phyloP scores from a whole-genome alignment of 2,888 invertebrate genomes.

The Monoplex corrugatus region DNA sequence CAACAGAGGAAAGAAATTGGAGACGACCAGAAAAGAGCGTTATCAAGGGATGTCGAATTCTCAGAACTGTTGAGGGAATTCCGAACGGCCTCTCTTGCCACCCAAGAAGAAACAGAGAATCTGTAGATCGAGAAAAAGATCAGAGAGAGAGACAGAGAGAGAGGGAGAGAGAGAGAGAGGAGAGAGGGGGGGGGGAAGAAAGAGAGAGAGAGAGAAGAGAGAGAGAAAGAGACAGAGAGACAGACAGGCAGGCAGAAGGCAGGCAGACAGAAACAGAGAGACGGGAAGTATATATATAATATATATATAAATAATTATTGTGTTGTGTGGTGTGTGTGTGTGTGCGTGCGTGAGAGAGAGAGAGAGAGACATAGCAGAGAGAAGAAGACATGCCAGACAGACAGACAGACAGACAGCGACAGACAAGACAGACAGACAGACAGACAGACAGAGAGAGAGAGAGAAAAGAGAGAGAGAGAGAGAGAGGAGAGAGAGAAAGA shows the following conservation, averaged over 20 bases:
- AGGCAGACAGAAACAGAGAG: slow-evolving; percentile 29
- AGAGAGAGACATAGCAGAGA: background rate
- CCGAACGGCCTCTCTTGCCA: no score
- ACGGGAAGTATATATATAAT: no score
- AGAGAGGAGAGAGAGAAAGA: background rate
- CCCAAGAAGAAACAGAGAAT: slow-evolving; percentile 22
- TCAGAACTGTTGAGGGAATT: no score
- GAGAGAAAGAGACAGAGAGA: slow-evolving; percentile 6
- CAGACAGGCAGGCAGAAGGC: slow-evolving; percentile 6
- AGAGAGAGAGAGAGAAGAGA: slow-evolving; percentile 20
- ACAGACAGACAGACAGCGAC: slow-evolving; percentile 7
- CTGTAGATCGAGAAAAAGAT: background rate
- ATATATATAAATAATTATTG: no score
- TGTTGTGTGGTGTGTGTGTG: no score
- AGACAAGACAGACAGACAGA: slow-evolving; percentile 16
- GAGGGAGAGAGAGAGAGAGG: background rate
- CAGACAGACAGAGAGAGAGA: background rate
- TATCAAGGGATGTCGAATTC: no score
- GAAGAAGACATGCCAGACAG: slow-evolving; percentile 22
- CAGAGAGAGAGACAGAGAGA: background rate
- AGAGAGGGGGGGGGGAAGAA: background rate
- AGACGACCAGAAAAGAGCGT: no score
- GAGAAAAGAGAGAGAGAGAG: background rate
- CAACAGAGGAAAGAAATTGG: no score
- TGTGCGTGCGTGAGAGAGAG: background rate